Percentiles rank a stretch among this genome's conserved stretches.
These are phyloP conservation scores for Caradrina clavipalpis DNA, from an alignment of 2,888 invertebrate genomes.

Conservation along the genomic window DNA sequence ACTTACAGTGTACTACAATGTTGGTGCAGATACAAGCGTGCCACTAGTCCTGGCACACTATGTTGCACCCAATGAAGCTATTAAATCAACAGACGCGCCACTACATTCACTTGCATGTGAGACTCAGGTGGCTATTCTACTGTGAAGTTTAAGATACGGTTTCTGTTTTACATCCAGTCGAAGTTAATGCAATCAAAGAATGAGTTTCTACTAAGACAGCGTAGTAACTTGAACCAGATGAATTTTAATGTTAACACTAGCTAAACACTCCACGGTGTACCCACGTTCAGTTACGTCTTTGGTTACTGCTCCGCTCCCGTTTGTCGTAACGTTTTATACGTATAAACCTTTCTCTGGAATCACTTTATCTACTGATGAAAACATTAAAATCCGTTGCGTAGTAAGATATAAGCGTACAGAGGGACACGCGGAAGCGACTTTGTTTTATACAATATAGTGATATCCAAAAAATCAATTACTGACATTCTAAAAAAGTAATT, in stretches of 20 bases:
- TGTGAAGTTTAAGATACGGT: constrained; percentile 1
- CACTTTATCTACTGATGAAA: too few relatives aligned
- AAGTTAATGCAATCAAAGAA: constrained; percentile 8
- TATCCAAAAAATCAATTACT: neutral
- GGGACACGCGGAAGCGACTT: too few relatives aligned
- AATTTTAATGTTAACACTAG: neutral
- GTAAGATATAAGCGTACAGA: too few relatives aligned
- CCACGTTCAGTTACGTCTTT: too few relatives aligned
- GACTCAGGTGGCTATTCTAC: constrained; percentile 29
- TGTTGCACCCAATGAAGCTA: constrained; percentile 47
- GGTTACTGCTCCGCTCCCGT: too few relatives aligned
- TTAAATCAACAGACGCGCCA: constrained; percentile 18
- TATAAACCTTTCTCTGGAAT: too few relatives aligned
- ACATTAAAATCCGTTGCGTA: too few relatives aligned
- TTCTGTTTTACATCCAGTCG: neutral
- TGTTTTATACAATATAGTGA: too few relatives aligned
- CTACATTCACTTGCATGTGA: constrained; percentile 16
- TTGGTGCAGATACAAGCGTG: constrained; percentile 13
- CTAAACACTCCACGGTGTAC: too few relatives aligned
- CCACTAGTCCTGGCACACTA: constrained; percentile 20
- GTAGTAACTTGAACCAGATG: neutral
- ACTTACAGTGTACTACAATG: constrained; percentile 26
- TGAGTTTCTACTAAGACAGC: neutral
- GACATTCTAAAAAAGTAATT: neutral
- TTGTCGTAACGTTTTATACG: too few relatives aligned